Base-by-base conservation (phyloP, 2,888 invertebrate genomes). In the Andrena haemorrhoa region DNA sequence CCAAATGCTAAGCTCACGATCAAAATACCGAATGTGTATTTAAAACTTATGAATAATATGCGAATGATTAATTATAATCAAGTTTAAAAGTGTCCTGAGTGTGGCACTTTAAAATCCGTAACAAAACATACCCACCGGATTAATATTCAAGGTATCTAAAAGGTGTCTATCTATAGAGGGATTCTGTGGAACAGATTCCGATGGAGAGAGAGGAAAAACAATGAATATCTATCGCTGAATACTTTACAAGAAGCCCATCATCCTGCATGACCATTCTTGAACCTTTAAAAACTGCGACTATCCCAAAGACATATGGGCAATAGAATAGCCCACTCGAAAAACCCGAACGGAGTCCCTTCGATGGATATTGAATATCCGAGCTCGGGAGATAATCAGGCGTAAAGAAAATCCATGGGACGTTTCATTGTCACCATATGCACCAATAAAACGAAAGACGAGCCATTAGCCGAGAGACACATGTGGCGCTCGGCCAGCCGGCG, bases 341-440 rank as follows among this genome's bases (percentile, higher is more conserved):
- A 12, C 1, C 31, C 20, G 2, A 7, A 49, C 51, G 8, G 1
- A 10, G 3, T 68, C 12, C 8, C 33, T 66, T 64, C 72, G 61
- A 79, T 79, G 53, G 51, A 53, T 16, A 72, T 72, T 72, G 53
- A 56, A 79, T 80, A 53, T 63, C 66, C 63, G 7, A 41, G 16
- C 20, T 29, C n/a, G 12, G 23, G 31, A 51, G 65, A 66, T 60
- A 71, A 70, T 26, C 69, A 53, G 8, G 5, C 23, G 41, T 20
- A 6, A 80, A 79, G 58, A 53, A 71, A 82, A 76, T 70, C 81
- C 70, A 60, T 69, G 85, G 75, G 66, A 76, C 79, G 73, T 83
- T 84, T 86, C 82, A 78, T 82, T 82, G 82, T 78, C 75, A 74
- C 68, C 60, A 74, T 79, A 65, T 75, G 83, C 75, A 49, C 68